A percentile compares a stretch with the other conserved stretches of the same genome.
Conservation (phyloP, 2,797 vertebrate species). For the Chlorospingus semifuscus region DNA sequence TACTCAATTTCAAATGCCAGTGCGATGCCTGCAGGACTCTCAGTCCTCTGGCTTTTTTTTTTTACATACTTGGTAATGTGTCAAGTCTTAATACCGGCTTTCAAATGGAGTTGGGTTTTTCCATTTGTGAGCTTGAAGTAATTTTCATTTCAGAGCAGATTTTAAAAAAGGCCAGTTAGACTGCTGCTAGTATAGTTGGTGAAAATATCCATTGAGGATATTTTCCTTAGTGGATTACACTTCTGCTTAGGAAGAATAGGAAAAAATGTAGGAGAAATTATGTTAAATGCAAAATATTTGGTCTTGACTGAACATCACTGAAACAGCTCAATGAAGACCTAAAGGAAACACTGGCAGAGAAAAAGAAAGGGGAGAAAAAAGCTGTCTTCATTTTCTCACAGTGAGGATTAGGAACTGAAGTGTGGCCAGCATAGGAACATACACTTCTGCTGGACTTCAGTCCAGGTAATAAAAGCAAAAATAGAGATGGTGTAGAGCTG, state of each 20-base stretch:
- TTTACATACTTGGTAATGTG: constrained; percentile 2
- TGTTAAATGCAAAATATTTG: constrained; percentile 55
- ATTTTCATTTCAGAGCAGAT: constrained; percentile 11
- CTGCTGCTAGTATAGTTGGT: neutral
- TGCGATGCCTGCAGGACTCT: neutral
- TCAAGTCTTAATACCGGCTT: constrained; percentile 31
- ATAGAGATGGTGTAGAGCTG: neutral
- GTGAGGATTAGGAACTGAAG: constrained; percentile 9
- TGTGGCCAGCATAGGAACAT: neutral
- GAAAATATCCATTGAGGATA: neutral
- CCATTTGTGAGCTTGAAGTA: neutral
- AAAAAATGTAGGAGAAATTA: neutral
- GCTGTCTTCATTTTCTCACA: neutral
- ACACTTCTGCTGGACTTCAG: neutral
- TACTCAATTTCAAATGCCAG: constrained; percentile 47
- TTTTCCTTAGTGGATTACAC: neutral
- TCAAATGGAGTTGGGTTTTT: constrained; percentile 11
- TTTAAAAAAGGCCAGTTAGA: neutral
- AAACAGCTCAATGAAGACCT: neutral
- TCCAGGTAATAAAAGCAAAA: neutral
- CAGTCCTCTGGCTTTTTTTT: neutral
- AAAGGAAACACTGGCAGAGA: constrained; percentile 8
- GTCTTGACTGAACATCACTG: constrained; percentile 30
- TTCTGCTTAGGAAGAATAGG: neutral
- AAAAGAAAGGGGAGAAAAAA: rapidly evolving